A percentile compares a stretch with the other conserved stretches of the same genome.
These are phyloP conservation scores for Hybos culiciformis DNA, from an alignment of 2,888 invertebrate species.

Conservation along the genomic window DNA sequence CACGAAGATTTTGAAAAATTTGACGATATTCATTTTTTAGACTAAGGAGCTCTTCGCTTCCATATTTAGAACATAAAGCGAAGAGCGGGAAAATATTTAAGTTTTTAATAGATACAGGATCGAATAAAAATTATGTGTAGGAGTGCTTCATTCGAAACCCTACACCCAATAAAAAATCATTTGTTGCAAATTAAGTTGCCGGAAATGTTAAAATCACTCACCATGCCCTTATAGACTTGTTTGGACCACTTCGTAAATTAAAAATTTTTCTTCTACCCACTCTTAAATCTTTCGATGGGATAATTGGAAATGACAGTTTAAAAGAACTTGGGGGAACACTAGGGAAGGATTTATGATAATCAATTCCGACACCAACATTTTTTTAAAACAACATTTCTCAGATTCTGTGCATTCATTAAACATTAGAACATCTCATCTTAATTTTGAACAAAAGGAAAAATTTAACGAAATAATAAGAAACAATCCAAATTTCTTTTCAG, in stretches of 20 bases:
- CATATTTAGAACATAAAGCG: slow-evolving; percentile 6
- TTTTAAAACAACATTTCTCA: slow-evolving; percentile 4
- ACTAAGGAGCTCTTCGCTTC: slow-evolving; percentile 8
- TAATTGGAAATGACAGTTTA: slow-evolving; percentile 9
- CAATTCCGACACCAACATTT: not conserved
- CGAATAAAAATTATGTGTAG: slow-evolving; percentile 8
- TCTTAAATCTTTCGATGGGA: slow-evolving; percentile 5
- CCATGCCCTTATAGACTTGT: not conserved
- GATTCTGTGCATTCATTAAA: slow-evolving; percentile 1
- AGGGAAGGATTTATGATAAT: slow-evolving; percentile 5
- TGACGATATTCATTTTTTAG: slow-evolving; percentile 10
- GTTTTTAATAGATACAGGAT: slow-evolving; percentile 8
- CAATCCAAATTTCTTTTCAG: not conserved
- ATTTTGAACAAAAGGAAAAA: not conserved
- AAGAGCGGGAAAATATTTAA: slow-evolving; percentile 8
- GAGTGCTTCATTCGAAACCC: slow-evolving; percentile 2
- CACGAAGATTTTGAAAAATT: no score
- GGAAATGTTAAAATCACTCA: not conserved
- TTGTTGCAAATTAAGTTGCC: not conserved
- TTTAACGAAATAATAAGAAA: not conserved
- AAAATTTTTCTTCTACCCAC: slow-evolving; percentile 7
- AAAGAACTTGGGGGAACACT: not conserved
- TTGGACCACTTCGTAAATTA: slow-evolving; percentile 1
- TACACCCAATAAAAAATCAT: slow-evolving; percentile 2
- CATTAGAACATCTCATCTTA: slow-evolving; percentile 1